These are phyloP conservation scores for Vimba vimba DNA, from an alignment of 2,113 vertebrate species.

Conservation along the genomic window DNA sequence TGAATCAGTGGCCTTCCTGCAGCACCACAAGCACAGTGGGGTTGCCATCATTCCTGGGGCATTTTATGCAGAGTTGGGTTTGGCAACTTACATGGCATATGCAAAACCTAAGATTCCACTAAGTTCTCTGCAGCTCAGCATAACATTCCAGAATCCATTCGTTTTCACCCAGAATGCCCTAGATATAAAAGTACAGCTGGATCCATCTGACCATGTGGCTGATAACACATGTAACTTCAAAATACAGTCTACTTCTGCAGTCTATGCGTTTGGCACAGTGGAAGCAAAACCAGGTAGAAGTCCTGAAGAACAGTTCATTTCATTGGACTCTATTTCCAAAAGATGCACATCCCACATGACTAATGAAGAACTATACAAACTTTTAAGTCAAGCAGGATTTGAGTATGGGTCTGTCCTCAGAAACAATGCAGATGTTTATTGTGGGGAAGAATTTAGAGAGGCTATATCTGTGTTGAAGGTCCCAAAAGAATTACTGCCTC, in stretches of 20 bases:
- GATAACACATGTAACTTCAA: conserved; percentile 66
- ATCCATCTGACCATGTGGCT: conserved; percentile 53
- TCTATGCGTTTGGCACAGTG: conserved; percentile 79
- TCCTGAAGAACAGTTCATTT: conserved; percentile 76
- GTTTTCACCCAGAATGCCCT: conserved; percentile 72
- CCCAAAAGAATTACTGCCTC: conserved; percentile 64
- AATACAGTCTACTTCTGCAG: conserved; percentile 71
- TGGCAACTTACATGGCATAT: conserved; percentile 74
- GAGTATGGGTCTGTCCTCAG: conserved; percentile 78
- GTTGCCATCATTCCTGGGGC: conserved; percentile 80
- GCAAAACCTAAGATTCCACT: conserved; percentile 77
- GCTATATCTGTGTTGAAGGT: conserved; percentile 75
- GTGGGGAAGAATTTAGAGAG: conserved; percentile 79
- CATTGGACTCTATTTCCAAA: conserved; percentile 71
- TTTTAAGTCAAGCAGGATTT: conserved; percentile 77
- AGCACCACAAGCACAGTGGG: conserved; percentile 79
- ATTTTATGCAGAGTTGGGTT: conserved; percentile 81
- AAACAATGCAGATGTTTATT: conserved; percentile 78
- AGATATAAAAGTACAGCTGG: conserved; percentile 76
- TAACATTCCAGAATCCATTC: conserved; percentile 77
- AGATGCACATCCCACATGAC: conserved; percentile 76
- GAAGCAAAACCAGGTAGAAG: conserved; percentile 54
- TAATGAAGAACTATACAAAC: conserved; percentile 75
- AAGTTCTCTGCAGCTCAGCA: conserved; percentile 72
- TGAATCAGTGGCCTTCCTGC: conserved; percentile 70